phyloP scores from a whole-genome alignment of 2,113 vertebrate genomes.

The Pogonocichla stellata region DNA sequence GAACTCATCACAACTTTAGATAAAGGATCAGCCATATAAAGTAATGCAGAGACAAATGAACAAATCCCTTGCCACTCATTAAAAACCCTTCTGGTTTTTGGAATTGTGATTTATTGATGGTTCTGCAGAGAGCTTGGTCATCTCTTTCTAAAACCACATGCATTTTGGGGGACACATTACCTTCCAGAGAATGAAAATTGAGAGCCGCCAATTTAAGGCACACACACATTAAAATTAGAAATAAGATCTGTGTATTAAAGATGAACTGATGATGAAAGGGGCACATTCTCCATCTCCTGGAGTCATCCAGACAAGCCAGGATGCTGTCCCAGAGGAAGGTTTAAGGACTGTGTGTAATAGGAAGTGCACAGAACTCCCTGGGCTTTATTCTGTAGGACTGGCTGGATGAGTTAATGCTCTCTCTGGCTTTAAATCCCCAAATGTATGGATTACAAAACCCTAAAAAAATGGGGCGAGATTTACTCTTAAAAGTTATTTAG shows the following conservation, averaged over 20 bases:
- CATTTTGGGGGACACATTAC: not conserved
- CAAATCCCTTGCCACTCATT: not conserved
- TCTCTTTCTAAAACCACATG: not conserved
- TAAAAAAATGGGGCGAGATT: not conserved
- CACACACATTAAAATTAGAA: not conserved
- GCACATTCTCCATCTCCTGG: not conserved
- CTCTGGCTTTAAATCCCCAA: not conserved
- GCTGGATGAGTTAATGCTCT: not conserved
- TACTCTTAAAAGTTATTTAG: not conserved
- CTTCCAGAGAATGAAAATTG: not conserved
- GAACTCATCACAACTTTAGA: not conserved
- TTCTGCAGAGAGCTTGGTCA: not conserved
- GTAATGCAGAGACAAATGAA: not conserved
- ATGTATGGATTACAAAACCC: not conserved
- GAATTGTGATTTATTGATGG: not conserved
- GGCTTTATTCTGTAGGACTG: not conserved
- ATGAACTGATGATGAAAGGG: not conserved
- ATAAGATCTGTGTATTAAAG: not conserved
- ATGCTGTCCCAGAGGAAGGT: not conserved
- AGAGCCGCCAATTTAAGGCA: not conserved
- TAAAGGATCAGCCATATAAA: not conserved
- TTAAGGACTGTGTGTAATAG: not conserved
- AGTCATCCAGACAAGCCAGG: not conserved
- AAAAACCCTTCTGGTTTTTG: not conserved
- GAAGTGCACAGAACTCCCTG: not conserved